Conservation (phyloP, 2,113 vertebrate genomes). For the Ovibos moschatus region DNA sequence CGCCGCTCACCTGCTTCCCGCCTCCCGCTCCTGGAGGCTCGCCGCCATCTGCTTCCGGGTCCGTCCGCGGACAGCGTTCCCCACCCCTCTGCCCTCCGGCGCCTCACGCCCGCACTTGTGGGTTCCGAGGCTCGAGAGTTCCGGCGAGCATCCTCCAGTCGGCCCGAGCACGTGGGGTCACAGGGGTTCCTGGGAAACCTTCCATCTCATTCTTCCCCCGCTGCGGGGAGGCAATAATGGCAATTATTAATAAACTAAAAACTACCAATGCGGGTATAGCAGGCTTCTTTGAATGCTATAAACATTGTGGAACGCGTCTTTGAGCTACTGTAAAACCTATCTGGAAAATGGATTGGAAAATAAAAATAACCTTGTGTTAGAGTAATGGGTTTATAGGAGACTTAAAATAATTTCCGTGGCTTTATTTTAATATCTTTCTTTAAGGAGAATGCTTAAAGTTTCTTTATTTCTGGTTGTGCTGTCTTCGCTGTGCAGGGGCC, state of each 20-base stretch:
- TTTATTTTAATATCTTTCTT: neutral
- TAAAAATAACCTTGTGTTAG: neutral
- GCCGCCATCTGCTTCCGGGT: conserved; percentile 1
- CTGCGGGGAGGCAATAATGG: neutral
- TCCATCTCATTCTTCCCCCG: neutral
- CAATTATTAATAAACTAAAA: neutral
- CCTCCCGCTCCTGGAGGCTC: neutral
- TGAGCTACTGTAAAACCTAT: neutral
- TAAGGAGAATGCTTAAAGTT: neutral
- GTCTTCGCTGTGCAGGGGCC: neutral
- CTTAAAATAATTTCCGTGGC: neutral
- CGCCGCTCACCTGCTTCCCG: neutral
- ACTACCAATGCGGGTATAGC: neutral
- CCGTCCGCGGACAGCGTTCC: neutral
- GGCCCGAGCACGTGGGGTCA: accelerated
- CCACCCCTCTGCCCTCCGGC: neutral
- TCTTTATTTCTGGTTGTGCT: accelerated
- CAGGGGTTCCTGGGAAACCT: neutral
- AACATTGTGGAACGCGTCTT: neutral
- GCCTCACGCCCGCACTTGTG: neutral
- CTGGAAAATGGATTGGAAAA: neutral
- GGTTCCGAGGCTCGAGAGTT: conserved; percentile 35
- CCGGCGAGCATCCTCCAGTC: accelerated
- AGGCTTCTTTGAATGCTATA: neutral
- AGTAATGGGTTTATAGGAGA: neutral